Percentiles rank a stretch among this genome's conserved stretches.
These are phyloP conservation scores for Erpornis zantholeuca DNA, from an alignment of 2,113 vertebrate species.

Conservation along the genomic window DNA sequence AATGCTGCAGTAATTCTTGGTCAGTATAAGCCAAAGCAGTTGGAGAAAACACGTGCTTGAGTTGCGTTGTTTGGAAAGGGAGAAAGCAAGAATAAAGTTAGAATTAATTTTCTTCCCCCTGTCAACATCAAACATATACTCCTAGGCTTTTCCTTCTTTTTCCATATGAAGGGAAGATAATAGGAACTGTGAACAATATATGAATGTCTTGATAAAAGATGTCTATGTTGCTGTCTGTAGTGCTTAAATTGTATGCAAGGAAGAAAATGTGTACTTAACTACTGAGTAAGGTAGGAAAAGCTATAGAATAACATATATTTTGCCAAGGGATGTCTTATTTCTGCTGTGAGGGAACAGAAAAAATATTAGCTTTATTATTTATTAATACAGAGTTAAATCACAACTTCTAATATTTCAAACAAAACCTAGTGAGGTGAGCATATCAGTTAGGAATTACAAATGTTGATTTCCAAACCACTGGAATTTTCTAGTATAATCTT, in stretches of 20 bases:
- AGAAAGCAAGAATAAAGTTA: neutral
- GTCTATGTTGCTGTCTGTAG: neutral
- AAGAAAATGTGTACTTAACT: neutral
- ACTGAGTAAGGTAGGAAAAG: neutral
- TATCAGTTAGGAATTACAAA: neutral
- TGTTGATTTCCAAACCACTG: neutral
- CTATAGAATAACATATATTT: neutral
- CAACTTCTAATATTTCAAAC: neutral
- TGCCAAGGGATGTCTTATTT: neutral
- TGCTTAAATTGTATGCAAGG: neutral
- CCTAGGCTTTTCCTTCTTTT: neutral
- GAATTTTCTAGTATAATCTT: neutral
- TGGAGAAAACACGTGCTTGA: neutral
- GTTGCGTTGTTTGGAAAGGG: neutral
- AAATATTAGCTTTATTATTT: neutral
- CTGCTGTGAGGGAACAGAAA: neutral
- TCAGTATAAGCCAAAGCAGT: neutral
- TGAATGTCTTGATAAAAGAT: neutral
- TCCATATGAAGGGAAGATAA: neutral
- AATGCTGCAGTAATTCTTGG: neutral
- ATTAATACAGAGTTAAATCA: neutral
- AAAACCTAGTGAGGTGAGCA: neutral
- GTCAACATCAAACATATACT: neutral
- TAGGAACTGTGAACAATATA: neutral
- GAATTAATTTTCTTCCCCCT: neutral